These are phyloP conservation scores for Exephanes ischioxanthus DNA, from an alignment of 2,888 invertebrate species.

Conservation along the genomic window DNA sequence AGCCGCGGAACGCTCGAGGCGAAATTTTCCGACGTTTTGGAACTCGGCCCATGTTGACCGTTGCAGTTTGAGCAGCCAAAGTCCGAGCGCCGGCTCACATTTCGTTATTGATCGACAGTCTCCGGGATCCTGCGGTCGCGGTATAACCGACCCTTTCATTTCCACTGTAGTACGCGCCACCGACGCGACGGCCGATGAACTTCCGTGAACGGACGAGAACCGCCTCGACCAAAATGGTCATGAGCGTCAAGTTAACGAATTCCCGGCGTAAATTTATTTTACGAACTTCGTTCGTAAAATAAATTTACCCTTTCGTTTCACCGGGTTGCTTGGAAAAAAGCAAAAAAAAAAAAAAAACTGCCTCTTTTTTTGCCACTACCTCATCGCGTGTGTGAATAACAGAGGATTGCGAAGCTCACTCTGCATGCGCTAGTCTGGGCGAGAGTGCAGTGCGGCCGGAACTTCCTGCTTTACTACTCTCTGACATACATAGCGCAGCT, in stretches of 20 bases:
- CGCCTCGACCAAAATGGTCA: neutral
- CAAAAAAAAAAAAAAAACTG: neutral
- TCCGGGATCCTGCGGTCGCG: conserved; percentile 33
- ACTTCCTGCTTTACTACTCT: conserved; percentile 19
- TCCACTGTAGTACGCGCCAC: conserved; percentile 2
- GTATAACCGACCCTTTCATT: conserved; percentile 23
- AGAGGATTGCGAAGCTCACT: conserved; percentile 22
- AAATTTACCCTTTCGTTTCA: neutral
- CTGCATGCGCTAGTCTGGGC: neutral
- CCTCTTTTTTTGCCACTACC: neutral
- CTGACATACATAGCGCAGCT: neutral
- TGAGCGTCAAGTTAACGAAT: neutral
- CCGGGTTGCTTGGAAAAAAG: neutral
- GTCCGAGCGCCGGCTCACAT: conserved; percentile 43
- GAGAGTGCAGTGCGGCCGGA: conserved; percentile 11
- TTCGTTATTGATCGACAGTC: conserved; percentile 62
- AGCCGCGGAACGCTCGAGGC: neutral
- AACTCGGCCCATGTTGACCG: conserved; percentile 62
- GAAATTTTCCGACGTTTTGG: conserved; percentile 55
- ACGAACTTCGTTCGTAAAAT: neutral
- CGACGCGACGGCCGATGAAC: conserved; percentile 26
- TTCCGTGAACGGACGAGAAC: neutral
- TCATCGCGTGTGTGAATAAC: conserved; percentile 21
- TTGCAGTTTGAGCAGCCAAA: conserved; percentile 48
- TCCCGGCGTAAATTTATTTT: no score